Evolutionary conservation across 2,797 vertebrate species (phyloP).

Genomic region (Mionectes olivaceus): DNA sequence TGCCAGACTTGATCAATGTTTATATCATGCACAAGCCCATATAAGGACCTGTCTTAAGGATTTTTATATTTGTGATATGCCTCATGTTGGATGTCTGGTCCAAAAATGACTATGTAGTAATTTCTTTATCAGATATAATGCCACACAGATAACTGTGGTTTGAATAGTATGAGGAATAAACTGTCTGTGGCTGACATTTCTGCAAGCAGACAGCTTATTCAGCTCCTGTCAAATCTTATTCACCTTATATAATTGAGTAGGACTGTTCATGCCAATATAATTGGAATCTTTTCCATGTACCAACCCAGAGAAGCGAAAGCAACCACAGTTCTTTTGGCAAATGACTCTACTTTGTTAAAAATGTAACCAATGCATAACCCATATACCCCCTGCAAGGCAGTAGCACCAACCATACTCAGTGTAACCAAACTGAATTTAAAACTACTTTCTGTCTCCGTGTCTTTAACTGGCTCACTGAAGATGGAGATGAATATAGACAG

Average conservation of each 20-base stretch:
- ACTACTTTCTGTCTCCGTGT: neutral
- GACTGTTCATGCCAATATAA: neutral
- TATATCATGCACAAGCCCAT: neutral
- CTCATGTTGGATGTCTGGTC: neutral
- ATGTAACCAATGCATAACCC: neutral
- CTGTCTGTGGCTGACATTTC: neutral
- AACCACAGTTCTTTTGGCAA: neutral
- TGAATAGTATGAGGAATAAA: neutral
- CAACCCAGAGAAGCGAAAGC: neutral
- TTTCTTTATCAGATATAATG: conserved; percentile 44
- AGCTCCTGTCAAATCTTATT: neutral
- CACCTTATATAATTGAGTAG: neutral
- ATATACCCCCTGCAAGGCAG: rapidly evolving
- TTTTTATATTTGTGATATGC: neutral
- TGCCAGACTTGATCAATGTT: conserved; percentile 1
- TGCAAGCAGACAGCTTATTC: conserved; percentile 6
- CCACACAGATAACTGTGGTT: neutral
- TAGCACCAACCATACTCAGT: neutral
- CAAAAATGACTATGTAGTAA: neutral
- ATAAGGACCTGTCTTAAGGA: conserved; percentile 5
- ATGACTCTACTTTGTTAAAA: neutral
- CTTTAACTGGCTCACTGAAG: neutral
- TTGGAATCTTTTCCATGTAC: neutral
- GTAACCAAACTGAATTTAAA: neutral
- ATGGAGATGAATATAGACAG: neutral